These are phyloP conservation scores for Cepaea nemoralis DNA, from an alignment of 1,140 invertebrate species.

Conservation along the genomic window DNA sequence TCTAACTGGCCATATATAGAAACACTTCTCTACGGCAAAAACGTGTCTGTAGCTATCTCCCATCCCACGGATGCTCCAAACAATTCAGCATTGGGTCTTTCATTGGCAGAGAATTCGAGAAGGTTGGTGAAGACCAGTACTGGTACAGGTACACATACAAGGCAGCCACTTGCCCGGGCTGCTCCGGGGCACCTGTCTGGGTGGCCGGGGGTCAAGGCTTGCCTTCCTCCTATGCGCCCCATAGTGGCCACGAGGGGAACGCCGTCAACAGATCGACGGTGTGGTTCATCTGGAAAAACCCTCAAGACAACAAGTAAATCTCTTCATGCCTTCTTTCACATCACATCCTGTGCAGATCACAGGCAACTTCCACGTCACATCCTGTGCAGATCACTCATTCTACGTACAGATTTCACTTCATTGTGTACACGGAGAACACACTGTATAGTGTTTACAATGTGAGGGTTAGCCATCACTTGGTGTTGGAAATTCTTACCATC, in stretches of 20 bases:
- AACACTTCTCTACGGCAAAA: neutral
- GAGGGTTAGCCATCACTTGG: too few relatives aligned
- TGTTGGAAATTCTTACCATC: too few relatives aligned
- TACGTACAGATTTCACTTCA: too few relatives aligned
- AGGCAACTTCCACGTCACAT: too few relatives aligned
- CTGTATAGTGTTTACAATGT: too few relatives aligned
- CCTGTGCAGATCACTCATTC: neutral
- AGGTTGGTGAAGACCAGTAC: neutral
- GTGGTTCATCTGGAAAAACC: slow-evolving; percentile 20
- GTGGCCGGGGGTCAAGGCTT: neutral
- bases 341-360: neutral
- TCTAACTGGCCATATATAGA: neutral
- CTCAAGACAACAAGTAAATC: neutral
- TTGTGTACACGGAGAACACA: too few relatives aligned
- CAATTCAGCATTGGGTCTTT: neutral
- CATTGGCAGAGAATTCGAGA: neutral
- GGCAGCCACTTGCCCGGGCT: slow-evolving; percentile 9
- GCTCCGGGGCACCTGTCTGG: slow-evolving; percentile 19
- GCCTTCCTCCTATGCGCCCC: neutral
- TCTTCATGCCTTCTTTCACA: neutral
- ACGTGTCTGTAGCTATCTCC: neutral
- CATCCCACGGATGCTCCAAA: slow-evolving; percentile 34
- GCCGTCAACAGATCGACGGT: neutral
- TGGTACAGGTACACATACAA: neutral
- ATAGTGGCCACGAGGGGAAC: neutral